Evolutionary conservation across 2,113 vertebrate genomes (phyloP).

Genomic region (Astur gentilis): DNA sequence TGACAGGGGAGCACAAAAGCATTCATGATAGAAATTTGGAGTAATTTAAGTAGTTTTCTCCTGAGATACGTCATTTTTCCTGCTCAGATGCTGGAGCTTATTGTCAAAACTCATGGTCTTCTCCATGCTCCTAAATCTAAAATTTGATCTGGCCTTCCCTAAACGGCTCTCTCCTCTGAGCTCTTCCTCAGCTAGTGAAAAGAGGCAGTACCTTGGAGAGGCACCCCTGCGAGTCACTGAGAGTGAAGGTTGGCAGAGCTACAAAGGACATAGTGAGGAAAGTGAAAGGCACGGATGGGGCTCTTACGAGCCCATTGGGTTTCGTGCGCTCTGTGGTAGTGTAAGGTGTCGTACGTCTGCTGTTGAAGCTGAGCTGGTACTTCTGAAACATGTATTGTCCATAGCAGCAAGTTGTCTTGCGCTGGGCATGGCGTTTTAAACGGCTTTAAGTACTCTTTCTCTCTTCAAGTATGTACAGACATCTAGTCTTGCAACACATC

Average conservation of each 20-base stretch:
- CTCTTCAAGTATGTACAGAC: background rate
- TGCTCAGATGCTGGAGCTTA: background rate
- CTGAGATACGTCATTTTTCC: background rate
- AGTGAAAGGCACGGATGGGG: background rate
- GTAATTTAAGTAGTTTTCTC: background rate
- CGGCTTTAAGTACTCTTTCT: background rate
- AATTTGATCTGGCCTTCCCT: background rate
- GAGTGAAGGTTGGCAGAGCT: background rate
- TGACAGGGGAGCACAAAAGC: background rate
- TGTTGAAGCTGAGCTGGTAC: background rate
- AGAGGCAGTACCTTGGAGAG: background rate
- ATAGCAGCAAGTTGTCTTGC: too few relatives aligned
- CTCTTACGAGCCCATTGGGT: accelerated
- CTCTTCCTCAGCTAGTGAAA: background rate
- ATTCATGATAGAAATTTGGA: background rate
- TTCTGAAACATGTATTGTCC: accelerated
- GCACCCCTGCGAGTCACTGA: background rate
- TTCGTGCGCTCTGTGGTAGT: background rate
- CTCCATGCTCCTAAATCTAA: background rate
- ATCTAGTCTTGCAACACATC: background rate
- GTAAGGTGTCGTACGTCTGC: accelerated
- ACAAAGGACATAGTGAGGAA: background rate
- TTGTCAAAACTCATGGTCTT: background rate
- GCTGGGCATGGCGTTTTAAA: background rate
- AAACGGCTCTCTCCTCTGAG: background rate